These are phyloP conservation scores for Sebastolobus alascanus DNA, from an alignment of 2,797 vertebrate species.

Conservation along the genomic window DNA sequence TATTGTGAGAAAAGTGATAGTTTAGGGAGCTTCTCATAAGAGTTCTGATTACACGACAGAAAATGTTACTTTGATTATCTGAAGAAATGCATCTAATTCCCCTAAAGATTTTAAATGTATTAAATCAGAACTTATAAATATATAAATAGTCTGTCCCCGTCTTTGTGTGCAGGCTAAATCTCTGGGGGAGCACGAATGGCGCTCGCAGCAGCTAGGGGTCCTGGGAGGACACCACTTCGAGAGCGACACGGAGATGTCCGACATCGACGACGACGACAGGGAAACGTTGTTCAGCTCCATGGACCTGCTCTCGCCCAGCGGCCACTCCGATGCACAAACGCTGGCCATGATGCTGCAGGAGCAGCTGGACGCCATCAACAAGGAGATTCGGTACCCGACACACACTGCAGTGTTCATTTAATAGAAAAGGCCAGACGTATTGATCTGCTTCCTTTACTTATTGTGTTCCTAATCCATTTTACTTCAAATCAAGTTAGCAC, in stretches of 20 bases:
- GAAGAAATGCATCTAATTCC: neutral
- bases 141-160: neutral
- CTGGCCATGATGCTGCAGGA: constrained; percentile 99
- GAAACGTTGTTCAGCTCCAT: constrained; percentile 98
- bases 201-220: constrained; percentile 93
- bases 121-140: neutral
- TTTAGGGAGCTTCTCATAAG: no score
- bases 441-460: constrained; percentile 23
- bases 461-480: constrained; percentile 28
- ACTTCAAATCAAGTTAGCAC: neutral
- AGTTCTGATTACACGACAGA: neutral
- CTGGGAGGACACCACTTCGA: constrained; percentile 94
- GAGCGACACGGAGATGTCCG: constrained; percentile 99
- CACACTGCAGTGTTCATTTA: neutral
- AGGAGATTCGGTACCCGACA: constrained; percentile 93
- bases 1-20: neutral
- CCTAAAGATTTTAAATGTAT: neutral
- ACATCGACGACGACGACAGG: constrained; percentile 97
- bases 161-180: constrained; percentile 90
- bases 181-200: constrained; percentile 97
- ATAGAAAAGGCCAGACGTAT: constrained; percentile 20
- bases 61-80: neutral
- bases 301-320: constrained; percentile 96
- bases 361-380: constrained; percentile 98
- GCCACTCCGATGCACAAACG: constrained; percentile 98